These are phyloP conservation scores for Amia ocellicauda DNA, from an alignment of 2,113 vertebrate species.

Conservation along the genomic window DNA sequence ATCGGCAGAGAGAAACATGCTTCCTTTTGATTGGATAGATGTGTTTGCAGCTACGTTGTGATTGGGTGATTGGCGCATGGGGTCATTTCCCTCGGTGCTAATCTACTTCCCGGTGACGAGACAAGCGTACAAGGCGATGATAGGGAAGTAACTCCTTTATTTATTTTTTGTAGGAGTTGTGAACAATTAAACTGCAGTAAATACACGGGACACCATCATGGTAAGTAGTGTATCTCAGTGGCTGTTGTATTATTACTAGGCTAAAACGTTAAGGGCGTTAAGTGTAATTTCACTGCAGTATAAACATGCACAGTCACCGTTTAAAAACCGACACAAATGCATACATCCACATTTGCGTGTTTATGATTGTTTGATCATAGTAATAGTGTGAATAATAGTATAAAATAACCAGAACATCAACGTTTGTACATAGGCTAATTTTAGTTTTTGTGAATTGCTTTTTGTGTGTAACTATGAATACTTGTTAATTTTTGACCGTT, in stretches of 20 bases:
- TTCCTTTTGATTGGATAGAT: neutral
- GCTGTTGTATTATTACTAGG: no score
- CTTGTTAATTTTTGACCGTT: no score
- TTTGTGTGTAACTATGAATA: no score
- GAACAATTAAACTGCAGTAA: neutral
- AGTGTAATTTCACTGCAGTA: neutral
- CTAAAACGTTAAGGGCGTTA: neutral
- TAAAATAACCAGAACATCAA: no score
- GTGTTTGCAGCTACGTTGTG: neutral
- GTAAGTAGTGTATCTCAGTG: neutral
- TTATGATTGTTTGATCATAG: no score
- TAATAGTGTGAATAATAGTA: no score
- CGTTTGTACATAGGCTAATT: no score
- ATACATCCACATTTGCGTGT: no score
- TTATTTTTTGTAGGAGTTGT: neutral
- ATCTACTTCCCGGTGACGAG: neutral
- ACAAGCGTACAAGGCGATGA: neutral
- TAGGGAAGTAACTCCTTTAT: neutral
- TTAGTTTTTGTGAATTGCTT: no score
- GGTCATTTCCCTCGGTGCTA: conserved; percentile 16
- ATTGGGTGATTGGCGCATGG: no score
- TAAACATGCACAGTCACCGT: conserved; percentile 14
- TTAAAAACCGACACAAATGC: no score
- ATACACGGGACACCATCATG: neutral
- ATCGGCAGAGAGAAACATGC: no score